Evolutionary conservation across 2,797 vertebrate genomes (phyloP), one percentile per base, ranked within the genome.

Genomic region (Trachurus trachurus): DNA sequence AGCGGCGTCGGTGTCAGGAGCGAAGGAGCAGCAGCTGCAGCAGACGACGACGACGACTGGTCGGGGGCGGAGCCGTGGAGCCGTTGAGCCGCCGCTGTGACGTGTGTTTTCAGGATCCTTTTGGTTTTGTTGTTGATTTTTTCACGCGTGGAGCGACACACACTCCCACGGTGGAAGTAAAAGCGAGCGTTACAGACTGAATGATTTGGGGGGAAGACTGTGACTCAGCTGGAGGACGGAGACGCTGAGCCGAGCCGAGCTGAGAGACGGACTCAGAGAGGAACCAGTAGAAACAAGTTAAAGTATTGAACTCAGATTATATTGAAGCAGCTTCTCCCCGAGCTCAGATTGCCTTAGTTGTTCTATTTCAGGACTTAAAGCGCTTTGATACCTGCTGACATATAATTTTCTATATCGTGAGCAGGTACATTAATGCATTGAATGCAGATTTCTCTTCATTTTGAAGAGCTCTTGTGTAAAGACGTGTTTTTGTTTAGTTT

Each of bases 341-440:
- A 80, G 83, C 93, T 93, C 86, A 90, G 91, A 91, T 94, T 94
- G 95, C 94, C 93, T 95, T 94, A 94, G 94, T 93, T 90, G 92
- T 94, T 95, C 93, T 94, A 83, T 93, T 93, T 91, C 93, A 94
- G 94, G 94, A 96, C 92, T 94, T 86, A 75, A 91, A 87, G 84
- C 67, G 83, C 90, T 93, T 92, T 89, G 72, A 91, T 92, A 93
- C 94, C 94, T 93, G 95, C 91, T 90, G 91, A 93, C 90, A 75
- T 96, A 95, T 95, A 95, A 95, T 95, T 96, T 95, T 96, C 93
- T 96, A 95, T 96, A 95, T 92, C 81, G 90, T 90, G 91, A 69
- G 71, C 93, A 92, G 91, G 94, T 93, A 88, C 88, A 94, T 94
- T 94, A 87, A 92, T 94, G 93, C 94, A 93, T 88, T 93, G 90